Conservation (phyloP, 1,140 invertebrate species). For the Drosophila erecta region DNA sequence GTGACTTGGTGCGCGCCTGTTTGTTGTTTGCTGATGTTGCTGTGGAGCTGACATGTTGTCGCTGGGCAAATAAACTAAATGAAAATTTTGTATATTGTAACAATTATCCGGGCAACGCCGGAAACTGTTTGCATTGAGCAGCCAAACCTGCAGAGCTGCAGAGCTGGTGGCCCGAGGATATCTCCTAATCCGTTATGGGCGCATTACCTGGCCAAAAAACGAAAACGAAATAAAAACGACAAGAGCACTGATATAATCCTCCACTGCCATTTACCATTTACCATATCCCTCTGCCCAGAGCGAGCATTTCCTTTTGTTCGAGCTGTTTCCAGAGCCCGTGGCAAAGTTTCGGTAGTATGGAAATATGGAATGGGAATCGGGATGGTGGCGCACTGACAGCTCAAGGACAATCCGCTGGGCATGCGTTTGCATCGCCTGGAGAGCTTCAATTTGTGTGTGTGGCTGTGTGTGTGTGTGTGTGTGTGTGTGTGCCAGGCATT, state of each 20-base stretch:
- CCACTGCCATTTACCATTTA: not conserved
- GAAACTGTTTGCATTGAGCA: constrained; percentile 37
- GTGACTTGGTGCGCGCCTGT: constrained; percentile 32
- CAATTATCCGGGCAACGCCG: constrained; percentile 63
- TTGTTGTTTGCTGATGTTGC: constrained; percentile 30
- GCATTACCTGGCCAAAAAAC: constrained; percentile 26
- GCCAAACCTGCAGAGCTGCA: constrained; percentile 1
- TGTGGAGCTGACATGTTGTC: constrained; percentile 53
- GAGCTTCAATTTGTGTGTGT: constrained; percentile 57
- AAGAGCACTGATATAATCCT: constrained; percentile 22
- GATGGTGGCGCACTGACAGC: constrained; percentile 13
- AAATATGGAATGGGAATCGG: constrained; percentile 1
- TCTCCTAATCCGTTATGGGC: constrained; percentile 31
- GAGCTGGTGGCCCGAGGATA: constrained; percentile 7
- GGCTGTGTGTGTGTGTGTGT: constrained; percentile 25
- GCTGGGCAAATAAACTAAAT: constrained; percentile 66
- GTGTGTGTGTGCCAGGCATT: constrained; percentile 50
- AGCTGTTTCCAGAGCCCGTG: not conserved
- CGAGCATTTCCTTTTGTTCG: constrained; percentile 5
- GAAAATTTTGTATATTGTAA: constrained; percentile 74
- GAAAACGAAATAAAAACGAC: not conserved
- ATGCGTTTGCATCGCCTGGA: constrained; percentile 37
- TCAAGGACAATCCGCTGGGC: constrained; percentile 48
- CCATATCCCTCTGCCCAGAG: constrained; percentile 1
- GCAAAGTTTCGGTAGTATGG: constrained; percentile 21